Conservation (phyloP, 2,888 invertebrate species). For the Bruchidius siliquastri region DNA sequence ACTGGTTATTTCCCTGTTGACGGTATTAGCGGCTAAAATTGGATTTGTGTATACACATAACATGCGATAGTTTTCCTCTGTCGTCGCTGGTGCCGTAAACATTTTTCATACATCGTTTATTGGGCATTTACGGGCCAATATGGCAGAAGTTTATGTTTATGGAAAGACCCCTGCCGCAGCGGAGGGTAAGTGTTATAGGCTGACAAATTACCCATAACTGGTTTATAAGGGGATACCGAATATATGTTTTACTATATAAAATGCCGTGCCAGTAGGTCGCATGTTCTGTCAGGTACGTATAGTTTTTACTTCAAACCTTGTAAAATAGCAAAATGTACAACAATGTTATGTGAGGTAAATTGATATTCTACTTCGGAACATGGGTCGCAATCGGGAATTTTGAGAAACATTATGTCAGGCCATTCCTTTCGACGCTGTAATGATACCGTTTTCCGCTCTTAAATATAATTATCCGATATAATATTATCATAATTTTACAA, state of each 20-base stretch:
- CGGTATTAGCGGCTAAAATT: background rate
- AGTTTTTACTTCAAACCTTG: too few relatives aligned
- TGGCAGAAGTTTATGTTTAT: background rate
- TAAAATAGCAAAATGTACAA: too few relatives aligned
- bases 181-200: background rate
- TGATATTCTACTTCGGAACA: too few relatives aligned
- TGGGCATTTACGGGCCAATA: background rate
- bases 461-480: too few relatives aligned
- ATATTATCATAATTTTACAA: too few relatives aligned
- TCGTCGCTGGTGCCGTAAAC: background rate
- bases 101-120: background rate
- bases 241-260: background rate
- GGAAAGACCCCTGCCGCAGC: background rate
- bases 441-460: too few relatives aligned
- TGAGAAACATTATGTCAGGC: too few relatives aligned
- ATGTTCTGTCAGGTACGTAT: background rate
- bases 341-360: too few relatives aligned
- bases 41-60: background rate
- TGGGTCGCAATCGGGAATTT: too few relatives aligned
- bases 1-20: background rate
- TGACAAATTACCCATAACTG: background rate
- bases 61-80: background rate
- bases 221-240: background rate
- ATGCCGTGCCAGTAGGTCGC: background rate
- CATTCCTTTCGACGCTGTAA: too few relatives aligned